Evolutionary conservation across 2,888 invertebrate genomes (phyloP).

Genomic region (Cantharis flavilabris): DNA sequence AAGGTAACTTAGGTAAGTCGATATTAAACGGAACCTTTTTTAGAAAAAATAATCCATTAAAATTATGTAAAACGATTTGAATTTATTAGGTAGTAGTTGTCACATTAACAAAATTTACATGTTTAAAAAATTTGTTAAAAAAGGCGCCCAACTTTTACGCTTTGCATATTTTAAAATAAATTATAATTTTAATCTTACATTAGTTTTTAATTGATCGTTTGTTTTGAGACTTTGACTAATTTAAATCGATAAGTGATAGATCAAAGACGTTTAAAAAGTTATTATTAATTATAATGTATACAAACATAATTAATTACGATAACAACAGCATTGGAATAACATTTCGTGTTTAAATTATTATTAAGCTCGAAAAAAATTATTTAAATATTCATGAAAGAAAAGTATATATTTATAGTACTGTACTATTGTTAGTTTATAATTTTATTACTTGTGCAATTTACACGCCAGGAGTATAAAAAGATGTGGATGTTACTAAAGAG

Average conservation of each 20-base stretch:
- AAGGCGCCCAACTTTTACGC: not conserved
- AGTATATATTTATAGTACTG: not conserved
- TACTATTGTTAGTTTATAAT: not conserved
- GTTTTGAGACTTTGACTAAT: not conserved
- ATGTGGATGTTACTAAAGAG: not conserved
- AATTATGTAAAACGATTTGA: not conserved
- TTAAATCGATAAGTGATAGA: not conserved
- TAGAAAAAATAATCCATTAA: not conserved
- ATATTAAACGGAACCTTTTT: not conserved
- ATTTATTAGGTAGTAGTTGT: not conserved
- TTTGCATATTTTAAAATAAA: not conserved
- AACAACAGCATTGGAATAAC: not conserved
- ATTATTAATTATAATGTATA: not conserved
- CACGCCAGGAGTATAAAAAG: not conserved
- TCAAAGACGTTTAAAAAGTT: not conserved
- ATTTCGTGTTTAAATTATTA: not conserved
- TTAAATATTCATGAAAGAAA: not conserved
- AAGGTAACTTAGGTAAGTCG: constrained; percentile 9
- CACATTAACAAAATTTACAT: not conserved
- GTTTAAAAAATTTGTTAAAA: not conserved
- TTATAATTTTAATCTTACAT: not conserved
- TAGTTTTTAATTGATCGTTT: not conserved
- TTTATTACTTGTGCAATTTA: not conserved
- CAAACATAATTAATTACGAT: not conserved
- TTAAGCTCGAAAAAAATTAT: not conserved